Evolutionary conservation across 2,797 vertebrate species (phyloP), one percentile per base, ranked within the genome.

Genomic region (Chelon labrosus): DNA sequence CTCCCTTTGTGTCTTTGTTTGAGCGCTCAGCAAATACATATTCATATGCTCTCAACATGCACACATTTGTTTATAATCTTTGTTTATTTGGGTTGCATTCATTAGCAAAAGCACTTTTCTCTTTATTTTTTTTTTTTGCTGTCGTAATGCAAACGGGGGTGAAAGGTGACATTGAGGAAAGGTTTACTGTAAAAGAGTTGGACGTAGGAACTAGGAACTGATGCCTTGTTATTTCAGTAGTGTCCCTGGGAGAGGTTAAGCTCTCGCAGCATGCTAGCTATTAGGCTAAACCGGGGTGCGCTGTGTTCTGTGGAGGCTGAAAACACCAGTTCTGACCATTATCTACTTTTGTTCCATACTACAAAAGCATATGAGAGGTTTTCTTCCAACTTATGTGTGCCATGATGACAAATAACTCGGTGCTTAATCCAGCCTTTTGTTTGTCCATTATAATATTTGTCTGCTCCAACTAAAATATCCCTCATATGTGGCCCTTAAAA

Each of bases 1-100:
- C 83, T 92, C 87, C 87, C 85, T 92, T 88, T 89, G 87, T 89
- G 90, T 89, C 87, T 88, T 83, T 83, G 84, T 90, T 75, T 80
- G 77, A 85, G 87, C 65, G 66, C 82, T 88, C 80, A 56, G 79
- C 76, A 72, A 89, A 93, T 92, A 83, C 87, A 92, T 90, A 91
- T 89, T 89, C 88, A 91, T 91, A n/a, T n/a, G 82, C 75, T 82
- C 85, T 71, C 80, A 70, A 73, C 90, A 71, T 89, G 81, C 80
- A 84, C 78, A 58, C 77, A 72, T 87, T 89, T 89, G 80, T 85
- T 86, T 82, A 59, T 70, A 79, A 86, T 87, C 63, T 86, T 77
- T 88, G 79, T 90, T 85, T 90, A 87, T 85, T 86, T 89, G 65
- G 73, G 70, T 81, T 88, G 85, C 73, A 80, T 85, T 57, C 57